Evolutionary conservation across 2,113 vertebrate species (phyloP), one percentile per base, ranked within the genome.

Genomic region (Syngnathus scovelli): DNA sequence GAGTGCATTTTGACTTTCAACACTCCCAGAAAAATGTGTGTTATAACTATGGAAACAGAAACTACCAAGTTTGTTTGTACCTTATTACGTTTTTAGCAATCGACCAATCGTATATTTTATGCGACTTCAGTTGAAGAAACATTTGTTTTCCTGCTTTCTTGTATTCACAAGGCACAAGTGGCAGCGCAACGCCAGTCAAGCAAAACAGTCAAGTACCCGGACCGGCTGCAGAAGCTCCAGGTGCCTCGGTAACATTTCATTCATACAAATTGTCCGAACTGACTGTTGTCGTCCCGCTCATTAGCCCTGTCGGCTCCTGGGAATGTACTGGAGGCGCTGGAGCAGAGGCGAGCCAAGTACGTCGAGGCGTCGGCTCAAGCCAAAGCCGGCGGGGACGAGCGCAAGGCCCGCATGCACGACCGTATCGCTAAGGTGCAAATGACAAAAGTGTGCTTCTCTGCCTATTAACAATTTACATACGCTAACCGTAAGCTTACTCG

Each of bases 401-500:
- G 96, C 67, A 98, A 99, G 78, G 92, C 93, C 67, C 92, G 96
- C 51, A 99, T 98, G 96, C 94, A 98, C 0, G 94, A 96, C 19
- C 94, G 95, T 44, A 96, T 98, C 41, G 94, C 92, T 74, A 96
- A 98, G 94, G 96, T 98, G 4, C 12, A 36, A 11, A 7, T 49
- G 2, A 64, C 15, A 43, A 39, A 23, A 9, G 7, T 13, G 10
- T 21, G n/a, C 16, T 48, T 64, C 13, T 33, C 19, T 43, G 21
- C n/a, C 7, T 44, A 3, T 49, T 54, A 1, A 51, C 66, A 16
- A 46, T 56, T 19, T 5, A 11, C 15, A n/a, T 54, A 36, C 7
- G 74, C 36, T 36, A 16, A 7, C 13, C 7, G 27, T 15, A 33
- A 56, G 11, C 58, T 2, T 10, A 21, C 23, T 46, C 33, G 2